Percentiles rank a stretch among this genome's conserved stretches.
Evolutionary conservation across 2,797 vertebrate genomes (phyloP).

Genomic region (Austrolebias charrua): DNA sequence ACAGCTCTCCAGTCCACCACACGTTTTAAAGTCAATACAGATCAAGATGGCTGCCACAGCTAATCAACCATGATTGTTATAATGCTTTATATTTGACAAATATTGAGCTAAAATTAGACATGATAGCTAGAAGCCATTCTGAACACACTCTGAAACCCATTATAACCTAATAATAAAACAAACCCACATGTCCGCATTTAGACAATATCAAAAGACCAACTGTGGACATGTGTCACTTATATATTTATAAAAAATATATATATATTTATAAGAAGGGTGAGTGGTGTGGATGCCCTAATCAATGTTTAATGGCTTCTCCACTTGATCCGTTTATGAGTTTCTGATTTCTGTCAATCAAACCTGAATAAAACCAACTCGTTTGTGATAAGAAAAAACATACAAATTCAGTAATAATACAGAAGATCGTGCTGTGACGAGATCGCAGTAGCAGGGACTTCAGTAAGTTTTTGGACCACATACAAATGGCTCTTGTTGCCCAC

Average conservation of each 20-base stretch:
- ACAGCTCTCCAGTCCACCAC: too few relatives aligned
- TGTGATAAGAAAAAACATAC: neutral
- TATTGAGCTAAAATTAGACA: too few relatives aligned
- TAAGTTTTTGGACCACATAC: neutral
- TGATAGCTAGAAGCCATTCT: too few relatives aligned
- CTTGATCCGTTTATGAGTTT: neutral
- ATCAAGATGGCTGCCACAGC: too few relatives aligned
- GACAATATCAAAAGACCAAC: neutral
- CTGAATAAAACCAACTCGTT: neutral
- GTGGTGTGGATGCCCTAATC: neutral
- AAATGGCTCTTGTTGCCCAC: neutral
- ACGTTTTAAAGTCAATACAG: too few relatives aligned
- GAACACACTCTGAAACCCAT: too few relatives aligned
- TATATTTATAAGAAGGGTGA: neutral
- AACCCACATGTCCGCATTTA: too few relatives aligned
- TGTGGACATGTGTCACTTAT: neutral
- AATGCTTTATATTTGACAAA: too few relatives aligned
- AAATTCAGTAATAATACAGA: neutral
- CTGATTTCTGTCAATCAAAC: neutral
- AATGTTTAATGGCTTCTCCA: neutral
- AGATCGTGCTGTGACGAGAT: neutral
- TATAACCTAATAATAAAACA: too few relatives aligned
- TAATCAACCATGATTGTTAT: too few relatives aligned
- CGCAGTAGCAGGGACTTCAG: neutral
- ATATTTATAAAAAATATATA: neutral